These are phyloP conservation scores for Ailuropoda melanoleuca DNA, from an alignment of 2,113 vertebrate genomes.

Conservation along the genomic window DNA sequence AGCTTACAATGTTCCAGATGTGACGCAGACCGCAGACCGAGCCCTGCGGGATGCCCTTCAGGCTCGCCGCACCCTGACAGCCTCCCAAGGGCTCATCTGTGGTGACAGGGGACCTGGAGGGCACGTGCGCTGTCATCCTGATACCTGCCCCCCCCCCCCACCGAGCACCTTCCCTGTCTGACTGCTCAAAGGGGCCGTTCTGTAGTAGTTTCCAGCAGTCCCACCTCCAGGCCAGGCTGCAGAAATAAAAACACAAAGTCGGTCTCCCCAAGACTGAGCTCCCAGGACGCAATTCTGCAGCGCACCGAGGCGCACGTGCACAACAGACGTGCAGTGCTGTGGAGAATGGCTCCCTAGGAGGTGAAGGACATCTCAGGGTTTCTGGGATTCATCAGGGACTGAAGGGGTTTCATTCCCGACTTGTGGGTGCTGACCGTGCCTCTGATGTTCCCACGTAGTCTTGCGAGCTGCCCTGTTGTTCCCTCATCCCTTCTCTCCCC, in stretches of 20 bases:
- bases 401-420: background rate
- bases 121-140: background rate
- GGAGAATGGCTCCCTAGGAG: background rate
- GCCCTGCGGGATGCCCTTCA: background rate
- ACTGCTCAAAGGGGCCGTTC: background rate
- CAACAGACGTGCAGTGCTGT: background rate
- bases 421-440: background rate
- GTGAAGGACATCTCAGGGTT: background rate
- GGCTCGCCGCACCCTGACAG: background rate
- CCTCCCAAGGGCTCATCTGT: background rate
- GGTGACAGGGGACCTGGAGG: background rate
- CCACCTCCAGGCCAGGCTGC: background rate
- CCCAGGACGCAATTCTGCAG: background rate
- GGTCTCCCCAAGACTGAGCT: background rate
- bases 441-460: background rate
- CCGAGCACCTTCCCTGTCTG: background rate
- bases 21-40: background rate
- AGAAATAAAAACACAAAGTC: background rate
- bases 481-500: background rate
- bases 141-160: accelerated
- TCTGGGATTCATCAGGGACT: background rate
- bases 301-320: background rate
- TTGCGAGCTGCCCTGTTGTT: background rate
- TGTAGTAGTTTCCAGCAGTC: background rate
- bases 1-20: background rate